These are phyloP conservation scores for Scomber scombrus DNA, from an alignment of 2,113 vertebrate genomes.

Conservation along the genomic window DNA sequence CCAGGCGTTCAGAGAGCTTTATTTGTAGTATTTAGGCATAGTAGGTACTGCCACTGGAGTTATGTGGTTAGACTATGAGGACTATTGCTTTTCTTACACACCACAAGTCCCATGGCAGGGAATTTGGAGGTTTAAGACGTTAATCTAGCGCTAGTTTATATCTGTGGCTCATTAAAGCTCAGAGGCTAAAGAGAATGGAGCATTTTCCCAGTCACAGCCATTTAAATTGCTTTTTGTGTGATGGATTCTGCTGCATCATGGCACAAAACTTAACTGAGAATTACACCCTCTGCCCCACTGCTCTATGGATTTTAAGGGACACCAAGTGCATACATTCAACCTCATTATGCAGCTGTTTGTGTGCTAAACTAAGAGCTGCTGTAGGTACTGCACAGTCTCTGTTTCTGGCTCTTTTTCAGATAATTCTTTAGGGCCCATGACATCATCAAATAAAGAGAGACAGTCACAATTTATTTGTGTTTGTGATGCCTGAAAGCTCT, in stretches of 20 bases:
- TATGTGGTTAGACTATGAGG: constrained; percentile 39
- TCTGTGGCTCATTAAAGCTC: constrained; percentile 57
- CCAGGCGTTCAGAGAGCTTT: constrained; percentile 5
- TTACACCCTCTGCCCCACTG: constrained; percentile 22
- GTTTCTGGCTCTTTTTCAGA: neutral
- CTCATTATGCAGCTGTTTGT: constrained; percentile 26
- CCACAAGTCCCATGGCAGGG: constrained; percentile 37
- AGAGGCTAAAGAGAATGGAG: constrained; percentile 15
- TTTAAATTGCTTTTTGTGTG: constrained; percentile 45
- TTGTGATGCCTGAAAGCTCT: constrained; percentile 4
- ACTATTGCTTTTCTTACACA: constrained; percentile 41
- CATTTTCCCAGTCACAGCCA: constrained; percentile 12
- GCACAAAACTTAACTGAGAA: constrained; percentile 24
- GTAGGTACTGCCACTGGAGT: constrained; percentile 4
- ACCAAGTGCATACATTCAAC: constrained; percentile 42
- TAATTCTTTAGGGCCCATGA: constrained; percentile 11
- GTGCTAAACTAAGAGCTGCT: constrained; percentile 6
- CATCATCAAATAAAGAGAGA: constrained; percentile 21
- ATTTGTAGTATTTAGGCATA: constrained; percentile 31
- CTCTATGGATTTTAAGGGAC: constrained; percentile 33
- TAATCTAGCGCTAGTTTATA: constrained; percentile 49
- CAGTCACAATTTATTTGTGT: constrained; percentile 6
- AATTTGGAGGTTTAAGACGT: constrained; percentile 42
- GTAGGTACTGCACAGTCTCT: neutral
- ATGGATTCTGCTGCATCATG: constrained; percentile 44